Base-by-base conservation (phyloP, 2,113 vertebrate genomes). In the Dunckerocampus dactyliophorus region DNA sequence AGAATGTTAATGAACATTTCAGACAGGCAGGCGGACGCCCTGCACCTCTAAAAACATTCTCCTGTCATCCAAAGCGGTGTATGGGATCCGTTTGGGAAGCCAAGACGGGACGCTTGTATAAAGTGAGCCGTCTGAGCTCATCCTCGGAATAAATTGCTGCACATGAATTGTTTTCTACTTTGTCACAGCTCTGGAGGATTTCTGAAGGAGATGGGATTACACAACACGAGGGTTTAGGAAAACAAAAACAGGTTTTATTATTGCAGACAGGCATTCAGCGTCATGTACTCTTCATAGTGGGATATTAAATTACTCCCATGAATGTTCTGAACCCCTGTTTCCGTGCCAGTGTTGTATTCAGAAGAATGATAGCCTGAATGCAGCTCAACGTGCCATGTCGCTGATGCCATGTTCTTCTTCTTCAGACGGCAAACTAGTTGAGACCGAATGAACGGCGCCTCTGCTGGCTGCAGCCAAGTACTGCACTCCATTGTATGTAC, bases 121-220 rank as follows among this genome's bases (percentile, higher is more conserved):
- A 39, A 50, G 53, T 66, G 46, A 52, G 54, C 19, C 2, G n/a
- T 12, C 65, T 3, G 47, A 64, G 21, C 69, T 77, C 62, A 59
- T 71, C 58, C 37, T 52, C 47, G 51, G 74, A 79, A 63, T 69
- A 42, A 77, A 75, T 74, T 66, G 22, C 51, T 63, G 39, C 57
- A 57, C 69, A 72, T 65, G 54, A 16, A 57, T 61, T 48, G 52
- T 54, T 63, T 62, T 62, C 16, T 47, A 52, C 57, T 66, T 73
- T 53, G 39, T 71, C 61, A 59, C 24, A 34, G 28, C 7, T 57
- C 15, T 62, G 59, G 65, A n/a, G 22, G 17, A 46, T 53, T 19
- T 60, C 13, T 42, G 54, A 55, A 8, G 37, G n/a, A 16, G 39
- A 58, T 14, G 12, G 43, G 8, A 45, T 19, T 58, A 24, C 48